Evolutionary conservation across 2,888 invertebrate species (phyloP).

Genomic region (Nezara viridula): DNA sequence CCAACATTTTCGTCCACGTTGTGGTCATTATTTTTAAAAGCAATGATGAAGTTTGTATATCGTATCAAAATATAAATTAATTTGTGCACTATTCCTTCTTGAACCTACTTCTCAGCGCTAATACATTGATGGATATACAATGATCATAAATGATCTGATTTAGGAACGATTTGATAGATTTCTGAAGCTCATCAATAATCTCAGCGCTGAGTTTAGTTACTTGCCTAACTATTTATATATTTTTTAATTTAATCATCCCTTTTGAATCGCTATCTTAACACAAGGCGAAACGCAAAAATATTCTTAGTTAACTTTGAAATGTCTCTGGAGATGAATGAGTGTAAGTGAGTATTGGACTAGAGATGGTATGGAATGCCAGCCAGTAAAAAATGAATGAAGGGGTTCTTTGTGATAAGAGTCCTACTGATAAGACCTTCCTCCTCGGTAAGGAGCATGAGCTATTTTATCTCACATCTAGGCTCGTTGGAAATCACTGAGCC

Average conservation of each 20-base stretch:
- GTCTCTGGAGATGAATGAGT: background rate
- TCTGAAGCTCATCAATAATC: no score
- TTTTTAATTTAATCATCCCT: background rate
- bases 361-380: background rate
- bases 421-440: conserved; percentile 54
- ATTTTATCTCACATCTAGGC: conserved; percentile 9
- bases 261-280: background rate
- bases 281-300: no score
- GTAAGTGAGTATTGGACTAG: background rate
- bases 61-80: no score
- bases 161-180: no score
- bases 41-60: no score
- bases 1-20: background rate
- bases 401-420: conserved; percentile 47
- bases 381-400: conserved; percentile 55
- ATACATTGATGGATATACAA: no score
- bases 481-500: conserved; percentile 1
- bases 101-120: no score
- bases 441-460: conserved; percentile 14
- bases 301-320: background rate
- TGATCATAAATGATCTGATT: no score
- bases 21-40: no score
- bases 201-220: no score
- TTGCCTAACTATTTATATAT: no score
- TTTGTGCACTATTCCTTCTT: no score